Evolutionary conservation across 35 echinoderm and acorn worm genomes (phyloP), one percentile per base, ranked within the genome.

Genomic region (Heliocidaris tuberculata): DNA sequence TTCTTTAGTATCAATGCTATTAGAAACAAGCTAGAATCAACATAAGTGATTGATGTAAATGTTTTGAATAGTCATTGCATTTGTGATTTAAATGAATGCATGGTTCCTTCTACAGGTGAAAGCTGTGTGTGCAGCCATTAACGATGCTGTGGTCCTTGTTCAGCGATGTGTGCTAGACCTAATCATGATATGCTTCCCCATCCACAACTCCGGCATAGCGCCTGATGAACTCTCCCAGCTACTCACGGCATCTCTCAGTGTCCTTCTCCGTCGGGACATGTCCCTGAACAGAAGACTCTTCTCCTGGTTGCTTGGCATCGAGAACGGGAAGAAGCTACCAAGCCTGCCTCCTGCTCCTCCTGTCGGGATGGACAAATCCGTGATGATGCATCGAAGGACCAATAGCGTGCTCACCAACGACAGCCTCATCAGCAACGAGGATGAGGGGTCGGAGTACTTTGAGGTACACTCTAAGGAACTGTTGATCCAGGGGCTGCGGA

Each of bases 261-360:
- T 96, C 11, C 90, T 99, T 11, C 96, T 99, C 12, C 94, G 98
- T 15, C 96, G 98, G 7, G 98, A 99, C 96, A 99, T 99, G 98
- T 99, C 98, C 19, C 94, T 99, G 6, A 99, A 99, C 52, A 93
- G 98, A 30, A 93, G 97, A 31, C 96, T 99, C 5, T 99, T 95
- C 87, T 95, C 97, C 49, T 99, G 98, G 98, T 94, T 99, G 91
- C 94, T 99, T 9, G 98, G 98, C 24, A 95, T 89, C 31, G 86
- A 96, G 48, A 85, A 96, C 47, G 86, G 94, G 24, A 86, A 94
- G 27, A 86, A 70, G 27, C 92, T 90, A 10, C 48, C 86, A 6
- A 35, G 87, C 19, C 50, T 92, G 29, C 93, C 85, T 47, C 31
- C 50, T 7, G 30, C 47, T 31, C 13, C 35, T 15, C 31, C 42